Conservation (phyloP, 2,113 vertebrate species). For the Romanogobio albipinnatus region DNA sequence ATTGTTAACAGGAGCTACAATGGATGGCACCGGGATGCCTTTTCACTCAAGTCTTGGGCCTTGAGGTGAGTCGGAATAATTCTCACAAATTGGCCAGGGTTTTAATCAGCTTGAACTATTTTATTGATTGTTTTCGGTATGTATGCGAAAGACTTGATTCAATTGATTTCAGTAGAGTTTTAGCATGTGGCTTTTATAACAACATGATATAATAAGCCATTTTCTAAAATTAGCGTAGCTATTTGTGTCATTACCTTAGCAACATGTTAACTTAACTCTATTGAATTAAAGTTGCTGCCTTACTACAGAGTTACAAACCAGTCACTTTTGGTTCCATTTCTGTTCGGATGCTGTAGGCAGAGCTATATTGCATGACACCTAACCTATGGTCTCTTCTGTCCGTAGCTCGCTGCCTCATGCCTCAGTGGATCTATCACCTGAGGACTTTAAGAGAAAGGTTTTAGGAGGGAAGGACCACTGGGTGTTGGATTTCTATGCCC, state of each 20-base stretch:
- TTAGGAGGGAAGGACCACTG: conserved; percentile 87
- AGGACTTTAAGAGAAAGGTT: conserved; percentile 85
- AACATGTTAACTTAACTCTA: background rate
- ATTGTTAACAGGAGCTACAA: conserved; percentile 81
- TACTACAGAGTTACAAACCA: background rate
- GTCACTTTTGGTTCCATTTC: background rate
- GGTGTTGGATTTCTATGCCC: conserved; percentile 96
- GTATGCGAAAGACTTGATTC: background rate
- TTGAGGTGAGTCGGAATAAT: conserved; percentile 79
- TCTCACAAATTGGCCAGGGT: background rate
- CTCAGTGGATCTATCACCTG: conserved; percentile 86
- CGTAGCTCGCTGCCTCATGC: conserved; percentile 85
- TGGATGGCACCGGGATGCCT: conserved; percentile 91
- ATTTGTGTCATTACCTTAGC: background rate
- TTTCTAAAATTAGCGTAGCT: too few species aligned
- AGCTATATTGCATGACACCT: background rate
- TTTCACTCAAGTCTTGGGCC: conserved; percentile 89
- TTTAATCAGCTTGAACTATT: background rate
- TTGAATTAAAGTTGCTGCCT: background rate
- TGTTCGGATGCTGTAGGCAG: background rate
- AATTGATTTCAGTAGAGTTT: background rate
- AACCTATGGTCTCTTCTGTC: background rate
- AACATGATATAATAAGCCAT: too few species aligned
- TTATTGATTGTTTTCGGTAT: background rate
- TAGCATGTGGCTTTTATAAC: too few species aligned